Base-by-base conservation (phyloP, 2,888 invertebrate species). In the Pseudanteris insignis region DNA sequence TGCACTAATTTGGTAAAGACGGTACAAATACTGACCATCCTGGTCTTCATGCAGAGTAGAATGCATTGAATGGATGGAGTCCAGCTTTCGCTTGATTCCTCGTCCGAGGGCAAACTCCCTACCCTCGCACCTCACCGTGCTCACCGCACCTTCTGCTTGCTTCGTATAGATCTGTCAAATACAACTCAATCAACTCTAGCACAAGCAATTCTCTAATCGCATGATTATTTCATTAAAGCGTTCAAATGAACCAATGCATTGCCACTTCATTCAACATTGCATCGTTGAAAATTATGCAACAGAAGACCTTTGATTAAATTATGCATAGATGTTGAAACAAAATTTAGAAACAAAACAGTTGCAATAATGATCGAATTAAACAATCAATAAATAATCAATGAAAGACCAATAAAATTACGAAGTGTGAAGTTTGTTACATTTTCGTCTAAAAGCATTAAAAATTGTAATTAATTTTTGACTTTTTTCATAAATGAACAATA, bases 31-130 rank as follows among this genome's bases (percentile, higher is more conserved):
- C 79, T 79, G 78, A 79, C 79, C 79, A 79, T 79, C 77, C 74
- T 79, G 78, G 79, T 79, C 78, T 77, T 79, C 79, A 79, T 78
- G 79, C 79, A 79, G 78, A 66, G 78, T 78, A 70, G 79, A 78
- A 75, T 79, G 79, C 79, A 79, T 79, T 75, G 78, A 75, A 72
- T 79, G 79, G 76, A 79, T 78, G 75, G 79, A 78, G 77, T 76
- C 77, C 78, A 79, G 77, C 74, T 79, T 79, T 76, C 79, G 79
- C 75, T 79, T 79, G 75, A 79, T 79, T 71, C 79, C 79, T 70
- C 77, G 78, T 70, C 76, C 76, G 73, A 75, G 74, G 69, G 73
- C 71, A 72, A 73, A 72, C 51, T 75, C 75, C 70, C 73, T 73
- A 69, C 75, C 74, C 73, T 79, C 78, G 74, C 78, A 79, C 76